These are phyloP conservation scores for Torymus aiolomorphi DNA, from an alignment of 2,888 invertebrate species.

Conservation along the genomic window DNA sequence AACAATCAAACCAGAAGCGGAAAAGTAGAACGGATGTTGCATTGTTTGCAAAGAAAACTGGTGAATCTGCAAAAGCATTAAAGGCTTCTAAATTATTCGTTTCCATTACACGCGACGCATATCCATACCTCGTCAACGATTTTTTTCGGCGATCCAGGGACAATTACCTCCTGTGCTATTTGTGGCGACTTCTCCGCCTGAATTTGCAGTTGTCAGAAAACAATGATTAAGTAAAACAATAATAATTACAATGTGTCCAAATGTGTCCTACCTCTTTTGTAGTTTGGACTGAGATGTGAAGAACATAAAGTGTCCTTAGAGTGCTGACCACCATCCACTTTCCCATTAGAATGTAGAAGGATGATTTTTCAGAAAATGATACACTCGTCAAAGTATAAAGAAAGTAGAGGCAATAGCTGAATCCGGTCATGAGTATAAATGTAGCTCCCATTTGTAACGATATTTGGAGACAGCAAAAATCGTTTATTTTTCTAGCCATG, in stretches of 20 bases:
- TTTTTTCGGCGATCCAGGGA: neutral
- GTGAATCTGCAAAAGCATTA: conserved; percentile 34
- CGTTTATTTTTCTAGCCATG: neutral
- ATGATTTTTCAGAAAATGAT: neutral
- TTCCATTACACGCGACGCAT: too few species aligned
- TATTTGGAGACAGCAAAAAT: neutral
- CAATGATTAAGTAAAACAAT: neutral
- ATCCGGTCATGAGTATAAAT: neutral
- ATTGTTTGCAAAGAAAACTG: conserved; percentile 60
- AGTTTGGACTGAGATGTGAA: too few species aligned
- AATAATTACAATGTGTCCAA: too few species aligned
- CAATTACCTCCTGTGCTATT: conserved; percentile 7
- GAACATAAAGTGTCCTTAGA: too few species aligned
- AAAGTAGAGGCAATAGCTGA: neutral
- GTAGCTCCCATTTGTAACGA: neutral
- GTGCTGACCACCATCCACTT: too few species aligned
- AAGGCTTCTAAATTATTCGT: too few species aligned
- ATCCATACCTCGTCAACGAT: neutral
- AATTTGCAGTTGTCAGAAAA: neutral
- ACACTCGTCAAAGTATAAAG: neutral
- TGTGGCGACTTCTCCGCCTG: conserved; percentile 28
- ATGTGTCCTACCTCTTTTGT: neutral
- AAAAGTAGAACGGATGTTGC: conserved; percentile 57
- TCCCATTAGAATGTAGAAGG: too few species aligned
- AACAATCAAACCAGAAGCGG: conserved; percentile 59